Percentiles rank a stretch among this genome's conserved stretches.
Conservation (phyloP, 2,113 vertebrate species). For the Pheucticus melanocephalus region DNA sequence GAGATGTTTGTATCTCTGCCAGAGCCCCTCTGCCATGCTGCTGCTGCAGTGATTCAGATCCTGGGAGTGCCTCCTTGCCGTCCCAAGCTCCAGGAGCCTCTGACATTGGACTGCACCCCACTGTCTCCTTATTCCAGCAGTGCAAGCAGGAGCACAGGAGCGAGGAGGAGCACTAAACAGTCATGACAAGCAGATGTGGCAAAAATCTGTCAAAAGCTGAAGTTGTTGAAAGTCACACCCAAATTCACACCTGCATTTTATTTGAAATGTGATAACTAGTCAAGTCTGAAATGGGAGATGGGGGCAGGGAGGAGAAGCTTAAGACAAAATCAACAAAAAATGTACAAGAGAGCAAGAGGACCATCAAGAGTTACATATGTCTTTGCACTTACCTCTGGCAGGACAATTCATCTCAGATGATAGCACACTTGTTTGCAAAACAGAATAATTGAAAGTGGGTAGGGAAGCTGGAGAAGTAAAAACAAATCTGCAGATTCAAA, state of each 20-base stretch:
- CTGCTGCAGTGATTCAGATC: not conserved
- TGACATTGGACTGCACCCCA: not conserved
- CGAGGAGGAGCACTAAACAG: accelerated
- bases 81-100: not conserved
- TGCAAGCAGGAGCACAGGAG: not conserved
- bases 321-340: not conserved
- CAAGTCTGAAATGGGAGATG: not conserved
- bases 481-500: not conserved
- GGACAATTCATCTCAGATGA: not conserved
- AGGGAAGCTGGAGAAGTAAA: not conserved
- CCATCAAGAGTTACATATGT: not conserved
- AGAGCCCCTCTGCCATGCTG: not conserved
- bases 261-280: not conserved
- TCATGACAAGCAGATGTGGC: not conserved
- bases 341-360: not conserved
- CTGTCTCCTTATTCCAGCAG: not conserved
- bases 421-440: not conserved
- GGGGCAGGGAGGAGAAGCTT: not conserved
- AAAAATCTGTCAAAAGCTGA: not conserved
- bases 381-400: not conserved
- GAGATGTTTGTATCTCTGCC: not conserved
- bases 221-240: not conserved
- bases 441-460: not conserved
- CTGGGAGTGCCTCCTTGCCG: not conserved
- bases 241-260: not conserved